Percentiles rank a stretch among this genome's conserved stretches.
Evolutionary conservation across 1,140 invertebrate genomes (phyloP).

Genomic region (Apis dorsata): DNA sequence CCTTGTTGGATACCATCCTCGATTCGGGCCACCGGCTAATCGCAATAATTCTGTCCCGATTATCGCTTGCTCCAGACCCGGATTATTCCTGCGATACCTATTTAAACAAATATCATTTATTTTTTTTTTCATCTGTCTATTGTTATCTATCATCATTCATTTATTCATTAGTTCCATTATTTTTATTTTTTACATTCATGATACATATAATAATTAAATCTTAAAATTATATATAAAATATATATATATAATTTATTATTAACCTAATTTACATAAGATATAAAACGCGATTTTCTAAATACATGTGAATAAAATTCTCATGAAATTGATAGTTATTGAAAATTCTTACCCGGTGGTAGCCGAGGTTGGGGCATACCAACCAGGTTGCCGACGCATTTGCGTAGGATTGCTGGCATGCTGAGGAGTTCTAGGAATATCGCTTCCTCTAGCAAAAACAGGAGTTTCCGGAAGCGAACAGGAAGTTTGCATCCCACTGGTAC

Average conservation of each 20-base stretch:
- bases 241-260: no score
- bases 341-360: constrained; percentile 75
- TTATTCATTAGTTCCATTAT: no score
- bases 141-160: neutral
- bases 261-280: neutral
- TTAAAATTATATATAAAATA: no score
- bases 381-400: constrained; percentile 76
- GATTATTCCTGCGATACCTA: constrained; percentile 84
- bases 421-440: constrained; percentile 88
- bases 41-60: constrained; percentile 88
- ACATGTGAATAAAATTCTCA: neutral
- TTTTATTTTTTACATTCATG: neutral
- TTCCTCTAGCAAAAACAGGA: constrained; percentile 89
- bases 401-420: constrained; percentile 79
- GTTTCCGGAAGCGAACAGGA: constrained; percentile 91
- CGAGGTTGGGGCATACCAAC: constrained; percentile 78
- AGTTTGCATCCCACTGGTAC: constrained; percentile 84
- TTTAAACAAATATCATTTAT: neutral
- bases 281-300: neutral
- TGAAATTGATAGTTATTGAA: neutral
- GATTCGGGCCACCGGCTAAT: constrained; percentile 87
- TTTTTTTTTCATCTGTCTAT: neutral
- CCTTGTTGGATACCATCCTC: constrained; percentile 90
- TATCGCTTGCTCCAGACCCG: constrained; percentile 84
- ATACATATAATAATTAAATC: no score